phyloP scores from a whole-genome alignment of 2,797 vertebrate genomes.

The Semaprochilodus insignis region DNA sequence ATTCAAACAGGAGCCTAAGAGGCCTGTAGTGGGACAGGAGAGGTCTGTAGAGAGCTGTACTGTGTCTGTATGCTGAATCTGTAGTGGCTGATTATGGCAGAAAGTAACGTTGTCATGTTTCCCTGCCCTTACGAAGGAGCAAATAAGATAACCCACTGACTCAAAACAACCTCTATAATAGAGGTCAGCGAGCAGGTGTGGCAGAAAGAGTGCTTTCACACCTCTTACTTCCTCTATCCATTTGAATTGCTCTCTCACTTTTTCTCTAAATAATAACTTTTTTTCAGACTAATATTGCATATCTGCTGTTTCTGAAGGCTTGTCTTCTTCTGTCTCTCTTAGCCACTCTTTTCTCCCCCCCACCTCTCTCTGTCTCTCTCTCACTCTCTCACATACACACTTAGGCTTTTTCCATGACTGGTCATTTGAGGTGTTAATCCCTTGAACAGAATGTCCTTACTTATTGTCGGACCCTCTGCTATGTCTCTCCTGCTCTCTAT shows the following conservation, averaged over 20 bases:
- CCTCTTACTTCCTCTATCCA: neutral
- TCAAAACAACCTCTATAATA: neutral
- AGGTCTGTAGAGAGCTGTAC: neutral
- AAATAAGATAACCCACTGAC: neutral
- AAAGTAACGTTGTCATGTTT: neutral
- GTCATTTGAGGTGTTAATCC: conserved; percentile 49
- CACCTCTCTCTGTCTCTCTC: neutral
- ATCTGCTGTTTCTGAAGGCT: neutral
- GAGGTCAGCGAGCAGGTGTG: neutral
- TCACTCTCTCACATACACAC: conserved; percentile 76
- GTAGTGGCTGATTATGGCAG: neutral
- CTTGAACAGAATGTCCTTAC: conserved; percentile 42
- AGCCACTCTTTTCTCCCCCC: neutral
- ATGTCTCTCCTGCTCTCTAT: neutral
- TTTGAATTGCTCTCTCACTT: too few relatives aligned
- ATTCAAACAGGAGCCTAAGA: neutral
- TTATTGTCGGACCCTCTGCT: conserved; percentile 36
- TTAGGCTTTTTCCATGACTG: conserved; percentile 76
- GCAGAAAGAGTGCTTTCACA: neutral
- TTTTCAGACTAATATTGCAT: too few relatives aligned
- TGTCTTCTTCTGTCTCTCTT: neutral
- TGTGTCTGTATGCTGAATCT: neutral
- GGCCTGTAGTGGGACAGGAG: neutral
- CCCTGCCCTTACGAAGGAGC: neutral
- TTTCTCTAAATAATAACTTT: too few relatives aligned